These are phyloP conservation scores for Oxystoma pomonae DNA, from an alignment of 2,888 invertebrate species.

Conservation along the genomic window DNA sequence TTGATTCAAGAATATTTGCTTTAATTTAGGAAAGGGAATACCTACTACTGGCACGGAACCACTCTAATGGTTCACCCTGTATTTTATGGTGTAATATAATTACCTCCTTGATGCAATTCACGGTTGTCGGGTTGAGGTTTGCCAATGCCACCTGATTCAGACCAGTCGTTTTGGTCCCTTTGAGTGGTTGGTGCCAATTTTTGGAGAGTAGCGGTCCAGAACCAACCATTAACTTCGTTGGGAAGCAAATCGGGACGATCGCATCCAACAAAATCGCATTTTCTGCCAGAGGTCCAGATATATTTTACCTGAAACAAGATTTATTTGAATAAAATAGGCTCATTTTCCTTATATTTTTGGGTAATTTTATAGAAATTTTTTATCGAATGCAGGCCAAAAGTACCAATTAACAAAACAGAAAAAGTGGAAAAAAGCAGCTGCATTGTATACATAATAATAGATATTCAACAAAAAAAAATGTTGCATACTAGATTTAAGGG, in stretches of 20 bases:
- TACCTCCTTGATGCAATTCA: conserved; percentile 70
- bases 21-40: too few relatives aligned
- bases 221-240: conserved; percentile 80
- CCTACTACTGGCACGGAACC: too few relatives aligned
- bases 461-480: too few relatives aligned
- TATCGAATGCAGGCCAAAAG: too few relatives aligned
- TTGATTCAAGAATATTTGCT: too few relatives aligned
- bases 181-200: conserved; percentile 80
- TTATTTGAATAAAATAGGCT: too few relatives aligned
- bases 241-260: conserved; percentile 82
- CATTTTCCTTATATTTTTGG: conserved; percentile 10
- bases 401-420: too few relatives aligned
- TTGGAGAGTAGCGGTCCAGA: conserved; percentile 85
- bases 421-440: too few relatives aligned
- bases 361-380: neutral
- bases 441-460: too few relatives aligned
- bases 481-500: too few relatives aligned
- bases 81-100: neutral
- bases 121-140: conserved; percentile 84
- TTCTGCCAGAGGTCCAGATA: conserved; percentile 87
- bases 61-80: too few relatives aligned
- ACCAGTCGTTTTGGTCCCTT: conserved; percentile 84
- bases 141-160: conserved; percentile 79
- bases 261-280: conserved; percentile 88
- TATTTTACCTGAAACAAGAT: conserved; percentile 68